Percentiles rank a stretch among this genome's conserved stretches.
These are phyloP conservation scores for Climacteris rufus DNA, from an alignment of 2,113 vertebrate genomes.

Conservation along the genomic window DNA sequence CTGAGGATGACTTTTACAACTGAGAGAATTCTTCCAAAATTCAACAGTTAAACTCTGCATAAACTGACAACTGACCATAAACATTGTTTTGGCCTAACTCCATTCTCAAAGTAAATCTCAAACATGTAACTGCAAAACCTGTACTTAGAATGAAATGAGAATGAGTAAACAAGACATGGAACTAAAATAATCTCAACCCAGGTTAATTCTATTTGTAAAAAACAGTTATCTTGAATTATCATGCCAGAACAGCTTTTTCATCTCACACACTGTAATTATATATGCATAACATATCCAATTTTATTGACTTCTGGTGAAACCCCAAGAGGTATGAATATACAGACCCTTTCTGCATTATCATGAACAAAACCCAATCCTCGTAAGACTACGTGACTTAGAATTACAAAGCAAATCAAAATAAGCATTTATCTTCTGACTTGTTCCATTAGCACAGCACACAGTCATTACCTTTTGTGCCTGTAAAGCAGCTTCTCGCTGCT, in stretches of 20 bases:
- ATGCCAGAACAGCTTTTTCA: background rate
- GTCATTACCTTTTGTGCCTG: conserved; percentile 89
- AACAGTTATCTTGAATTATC: background rate
- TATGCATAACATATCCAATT: background rate
- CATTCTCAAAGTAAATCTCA: background rate
- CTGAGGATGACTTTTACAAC: background rate
- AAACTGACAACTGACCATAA: background rate
- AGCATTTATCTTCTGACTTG: background rate
- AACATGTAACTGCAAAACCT: background rate
- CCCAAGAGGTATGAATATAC: background rate
- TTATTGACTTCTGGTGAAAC: background rate
- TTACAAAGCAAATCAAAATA: background rate
- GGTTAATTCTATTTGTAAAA: background rate
- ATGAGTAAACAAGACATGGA: background rate
- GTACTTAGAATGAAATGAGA: background rate
- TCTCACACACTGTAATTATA: background rate
- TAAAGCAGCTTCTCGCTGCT: conserved; percentile 90
- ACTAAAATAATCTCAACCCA: background rate
- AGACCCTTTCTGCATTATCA: background rate
- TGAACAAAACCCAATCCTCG: background rate
- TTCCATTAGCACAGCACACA: rapidly evolving
- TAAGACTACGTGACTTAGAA: rapidly evolving
- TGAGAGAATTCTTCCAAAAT: background rate
- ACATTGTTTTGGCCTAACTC: background rate
- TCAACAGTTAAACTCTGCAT: background rate